Percentiles rank a stretch among this genome's conserved stretches.
phyloP scores from a whole-genome alignment of 2,888 invertebrate genomes.

The Pachymerium ferrugineum region DNA sequence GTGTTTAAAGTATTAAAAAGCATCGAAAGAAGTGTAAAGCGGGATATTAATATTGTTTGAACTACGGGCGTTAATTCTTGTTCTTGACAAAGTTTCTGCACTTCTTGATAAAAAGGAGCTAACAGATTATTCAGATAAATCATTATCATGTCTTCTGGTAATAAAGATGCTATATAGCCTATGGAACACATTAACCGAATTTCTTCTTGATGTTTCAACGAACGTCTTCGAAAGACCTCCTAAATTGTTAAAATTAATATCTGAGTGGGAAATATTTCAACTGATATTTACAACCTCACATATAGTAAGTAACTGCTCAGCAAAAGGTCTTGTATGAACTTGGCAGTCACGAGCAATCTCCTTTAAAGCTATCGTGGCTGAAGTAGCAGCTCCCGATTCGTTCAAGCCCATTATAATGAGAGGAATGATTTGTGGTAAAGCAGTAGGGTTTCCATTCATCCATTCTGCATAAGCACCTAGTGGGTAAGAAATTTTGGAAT shows the following conservation, averaged over 20 bases:
- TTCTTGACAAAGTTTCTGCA: slow-evolving; percentile 55
- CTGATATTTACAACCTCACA: slow-evolving; percentile 49
- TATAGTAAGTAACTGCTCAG: slow-evolving; percentile 66
- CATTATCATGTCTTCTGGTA: slow-evolving; percentile 60
- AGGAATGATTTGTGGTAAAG: slow-evolving; percentile 62
- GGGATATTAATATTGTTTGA: slow-evolving; percentile 52
- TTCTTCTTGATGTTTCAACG: slow-evolving; percentile 61
- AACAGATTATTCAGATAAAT: slow-evolving; percentile 64
- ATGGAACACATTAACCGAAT: slow-evolving; percentile 69
- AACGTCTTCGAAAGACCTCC: slow-evolving; percentile 54
- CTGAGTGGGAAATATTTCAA: background rate
- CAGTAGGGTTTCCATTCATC: slow-evolving; percentile 66
- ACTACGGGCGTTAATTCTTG: background rate
- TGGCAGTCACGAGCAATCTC: slow-evolving; percentile 79
- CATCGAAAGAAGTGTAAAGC: slow-evolving; percentile 63
- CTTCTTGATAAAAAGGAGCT: slow-evolving; percentile 60
- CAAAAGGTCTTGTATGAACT: slow-evolving; percentile 65
- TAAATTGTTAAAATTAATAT: slow-evolving; percentile 39
- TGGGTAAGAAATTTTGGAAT: slow-evolving; percentile 31
- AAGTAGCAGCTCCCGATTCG: slow-evolving; percentile 63
- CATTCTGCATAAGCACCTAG: slow-evolving; percentile 77
- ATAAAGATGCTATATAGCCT: slow-evolving; percentile 64
- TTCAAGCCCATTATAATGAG: slow-evolving; percentile 61
- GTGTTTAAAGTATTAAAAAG: slow-evolving; percentile 59
- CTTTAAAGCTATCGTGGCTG: slow-evolving; percentile 80